Base-by-base conservation (phyloP, 2,113 vertebrate species). In the Zosterops lateralis region DNA sequence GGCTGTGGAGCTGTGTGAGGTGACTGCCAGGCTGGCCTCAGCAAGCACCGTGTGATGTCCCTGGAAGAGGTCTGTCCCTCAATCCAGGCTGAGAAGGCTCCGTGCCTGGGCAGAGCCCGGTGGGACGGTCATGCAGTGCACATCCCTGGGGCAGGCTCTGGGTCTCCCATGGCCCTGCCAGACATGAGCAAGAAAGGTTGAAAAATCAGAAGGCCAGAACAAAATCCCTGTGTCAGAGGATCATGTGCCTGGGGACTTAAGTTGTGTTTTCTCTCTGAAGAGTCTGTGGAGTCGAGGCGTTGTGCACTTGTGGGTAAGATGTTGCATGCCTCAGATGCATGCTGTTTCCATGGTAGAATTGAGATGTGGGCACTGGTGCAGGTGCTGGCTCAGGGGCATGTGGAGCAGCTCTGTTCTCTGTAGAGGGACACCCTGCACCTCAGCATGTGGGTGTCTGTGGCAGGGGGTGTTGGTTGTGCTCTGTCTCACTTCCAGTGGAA, bases 341-440 rank as follows among this genome's bases (percentile, higher is more conserved):
- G 78, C 0, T 1, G 18, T 57, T 87, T 77, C 21, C 1, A 0
- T 61, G 24, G 54, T 2, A 1, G 51, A 87, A 28, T 13, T 44
- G n/a, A 31, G 16, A 3, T 0, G 0, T 45, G 19, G 31, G 47
- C 31, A 2, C 6, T 70, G n/a, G 18, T 44, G 14, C 1, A 2
- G 34, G 29, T 44, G 31, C 4, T 22, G 38, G 28, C 21, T 76
- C 0, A 1, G 1, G 2, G 16, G 20, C 20, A 18, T 25, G 8
- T 4, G 0, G 17, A 14, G 9, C 2, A 44, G 20, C 18, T 13
- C 6, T 0, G 0, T 3, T 1, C 0, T 70, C 12, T 18, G 5
- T 1, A 0, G 14, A 31, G 32, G 14, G 7, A 18, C 14, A 22
- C 7, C 12, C 7, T 0, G 0, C 8, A 8, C 20, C 12, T 8